These are phyloP conservation scores for Aporrectodea caliginosa DNA, from an alignment of 1,140 invertebrate genomes.

Conservation along the genomic window DNA sequence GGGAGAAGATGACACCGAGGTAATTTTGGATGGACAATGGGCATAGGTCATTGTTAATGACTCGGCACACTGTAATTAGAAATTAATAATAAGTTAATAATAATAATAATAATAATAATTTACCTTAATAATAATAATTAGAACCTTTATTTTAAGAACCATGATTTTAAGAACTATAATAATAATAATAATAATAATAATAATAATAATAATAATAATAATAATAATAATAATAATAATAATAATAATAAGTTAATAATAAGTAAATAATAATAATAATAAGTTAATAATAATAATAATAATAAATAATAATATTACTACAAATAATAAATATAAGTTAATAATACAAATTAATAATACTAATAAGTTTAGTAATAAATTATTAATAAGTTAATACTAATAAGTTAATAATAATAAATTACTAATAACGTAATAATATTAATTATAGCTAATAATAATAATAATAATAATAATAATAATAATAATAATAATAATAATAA, in stretches of 20 bases:
- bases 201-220: neutral
- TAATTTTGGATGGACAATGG: too few species aligned
- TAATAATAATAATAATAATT: slow-evolving; percentile 4
- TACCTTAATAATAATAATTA: neutral
- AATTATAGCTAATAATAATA: too few species aligned
- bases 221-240: neutral
- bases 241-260: neutral
- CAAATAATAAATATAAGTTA: neutral
- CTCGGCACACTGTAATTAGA: neutral
- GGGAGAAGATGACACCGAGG: too few species aligned
- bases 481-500: too few species aligned
- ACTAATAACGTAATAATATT: too few species aligned
- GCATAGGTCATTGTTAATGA: too few species aligned
- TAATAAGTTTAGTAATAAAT: too few species aligned
- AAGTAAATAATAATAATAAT: neutral
- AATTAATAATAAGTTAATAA: neutral
- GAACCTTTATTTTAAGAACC: too few species aligned
- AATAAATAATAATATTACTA: neutral
- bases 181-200: neutral
- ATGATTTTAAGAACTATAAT: too few species aligned
- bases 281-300: neutral
- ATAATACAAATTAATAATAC: neutral
- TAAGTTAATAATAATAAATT: too few species aligned
- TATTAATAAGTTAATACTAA: too few species aligned
- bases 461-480: too few species aligned